These are phyloP conservation scores for Corythoichthys haematopterus DNA, from an alignment of 2,113 vertebrate genomes.

Conservation along the genomic window DNA sequence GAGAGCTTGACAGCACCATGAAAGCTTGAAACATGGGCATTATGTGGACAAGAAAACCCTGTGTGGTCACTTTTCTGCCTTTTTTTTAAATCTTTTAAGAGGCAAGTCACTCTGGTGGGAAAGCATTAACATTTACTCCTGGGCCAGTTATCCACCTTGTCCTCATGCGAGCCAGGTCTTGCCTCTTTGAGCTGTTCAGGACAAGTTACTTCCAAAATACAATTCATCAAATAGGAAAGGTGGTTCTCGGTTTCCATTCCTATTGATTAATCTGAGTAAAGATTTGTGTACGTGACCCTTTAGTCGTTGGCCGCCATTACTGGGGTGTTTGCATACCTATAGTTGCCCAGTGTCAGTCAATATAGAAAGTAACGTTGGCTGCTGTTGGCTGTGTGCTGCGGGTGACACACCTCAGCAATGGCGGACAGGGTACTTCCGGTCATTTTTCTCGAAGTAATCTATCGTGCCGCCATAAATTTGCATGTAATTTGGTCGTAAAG, in stretches of 20 bases:
- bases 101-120: slow-evolving; percentile 41
- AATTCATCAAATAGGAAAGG: too few species aligned
- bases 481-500: background rate
- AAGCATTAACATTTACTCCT: slow-evolving; percentile 53
- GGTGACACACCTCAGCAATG: too few species aligned
- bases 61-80: slow-evolving; percentile 15
- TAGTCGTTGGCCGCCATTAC: too few species aligned
- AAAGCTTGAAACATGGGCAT: slow-evolving; percentile 45
- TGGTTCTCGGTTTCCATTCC: background rate
- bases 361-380: too few species aligned
- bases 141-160: background rate
- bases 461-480: background rate
- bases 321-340: too few species aligned
- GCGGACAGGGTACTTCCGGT: too few species aligned
- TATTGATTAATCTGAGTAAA: too few species aligned
- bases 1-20: slow-evolving; percentile 36
- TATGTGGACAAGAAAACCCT: slow-evolving; percentile 26
- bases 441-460: too few species aligned
- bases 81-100: slow-evolving; percentile 19
- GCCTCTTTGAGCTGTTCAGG: background rate
- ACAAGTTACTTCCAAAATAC: background rate
- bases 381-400: too few species aligned
- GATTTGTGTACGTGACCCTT: too few species aligned
- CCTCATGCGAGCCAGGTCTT: slow-evolving; percentile 13
- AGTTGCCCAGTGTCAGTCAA: too few species aligned